phyloP scores from a whole-genome alignment of 1,140 invertebrate genomes.

The Pseudoatta argentina region DNA sequence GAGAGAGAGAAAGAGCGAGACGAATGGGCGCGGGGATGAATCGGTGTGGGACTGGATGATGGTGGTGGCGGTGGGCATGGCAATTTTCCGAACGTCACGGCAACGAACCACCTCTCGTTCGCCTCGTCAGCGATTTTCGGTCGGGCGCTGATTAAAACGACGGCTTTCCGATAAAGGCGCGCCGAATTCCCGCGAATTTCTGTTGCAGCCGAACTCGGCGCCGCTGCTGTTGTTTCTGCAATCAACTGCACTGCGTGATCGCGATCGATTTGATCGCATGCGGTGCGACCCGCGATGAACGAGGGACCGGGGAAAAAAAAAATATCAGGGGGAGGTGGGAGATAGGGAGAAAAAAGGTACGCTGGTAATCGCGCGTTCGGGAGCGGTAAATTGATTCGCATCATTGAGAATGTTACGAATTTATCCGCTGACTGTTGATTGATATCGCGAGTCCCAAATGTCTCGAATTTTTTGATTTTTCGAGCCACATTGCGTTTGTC shows the following conservation, averaged over 20 bases:
- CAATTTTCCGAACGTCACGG: conserved; percentile 73
- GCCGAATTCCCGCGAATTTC: conserved; percentile 70
- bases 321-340: not conserved
- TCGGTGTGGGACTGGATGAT: conserved; percentile 24
- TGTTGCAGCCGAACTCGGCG: conserved; percentile 58
- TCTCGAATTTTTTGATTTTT: conserved; percentile 51
- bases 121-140: conserved; percentile 75
- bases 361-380: conserved; percentile 26
- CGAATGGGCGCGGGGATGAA: not conserved
- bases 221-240: conserved; percentile 68
- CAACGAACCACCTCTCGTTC: conserved; percentile 65
- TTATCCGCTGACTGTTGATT: conserved; percentile 53
- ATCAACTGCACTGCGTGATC: conserved; percentile 72
- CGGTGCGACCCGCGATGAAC: conserved; percentile 1
- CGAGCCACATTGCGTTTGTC: conserved; percentile 32
- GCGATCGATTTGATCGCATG: conserved; percentile 67
- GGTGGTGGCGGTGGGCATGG: conserved; percentile 45
- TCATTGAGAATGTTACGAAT: conserved; percentile 63
- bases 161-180: conserved; percentile 73
- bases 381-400: conserved; percentile 52
- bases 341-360: conserved; percentile 1
- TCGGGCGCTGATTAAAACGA: conserved; percentile 75
- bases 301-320: conserved; percentile 16
- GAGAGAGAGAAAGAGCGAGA: not conserved
- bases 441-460: conserved; percentile 42